Evolutionary conservation across 2,888 invertebrate species (phyloP).

Genomic region (Lacanobia oleracea): DNA sequence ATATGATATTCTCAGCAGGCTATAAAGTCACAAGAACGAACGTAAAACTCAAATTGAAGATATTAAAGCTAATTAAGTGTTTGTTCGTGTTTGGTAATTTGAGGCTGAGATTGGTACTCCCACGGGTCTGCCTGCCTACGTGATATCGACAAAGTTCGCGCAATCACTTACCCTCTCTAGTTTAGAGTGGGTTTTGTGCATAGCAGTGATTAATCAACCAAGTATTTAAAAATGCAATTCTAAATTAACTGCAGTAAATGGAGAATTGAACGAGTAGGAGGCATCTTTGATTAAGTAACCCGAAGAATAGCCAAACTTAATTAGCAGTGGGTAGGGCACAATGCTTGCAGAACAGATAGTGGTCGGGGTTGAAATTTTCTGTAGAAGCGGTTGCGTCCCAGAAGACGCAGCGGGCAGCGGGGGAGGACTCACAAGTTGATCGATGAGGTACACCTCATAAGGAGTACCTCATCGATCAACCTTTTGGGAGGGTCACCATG

Average conservation of each 20-base stretch:
- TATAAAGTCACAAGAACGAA: constrained; percentile 32
- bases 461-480: too few species aligned
- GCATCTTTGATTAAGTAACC: background rate
- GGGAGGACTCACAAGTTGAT: too few species aligned
- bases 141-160: constrained; percentile 48
- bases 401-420: too few species aligned
- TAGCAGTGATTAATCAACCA: constrained; percentile 12
- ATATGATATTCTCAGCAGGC: constrained; percentile 50
- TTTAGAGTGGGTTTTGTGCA: constrained; percentile 39
- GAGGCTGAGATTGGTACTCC: constrained; percentile 54
- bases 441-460: too few species aligned
- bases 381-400: too few species aligned
- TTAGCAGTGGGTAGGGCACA: too few species aligned
- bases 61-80: constrained; percentile 52
- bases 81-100: constrained; percentile 48
- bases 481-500: too few species aligned
- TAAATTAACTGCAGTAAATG: background rate
- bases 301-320: too few species aligned
- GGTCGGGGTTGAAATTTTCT: too few species aligned
- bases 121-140: constrained; percentile 56
- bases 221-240: constrained; percentile 15
- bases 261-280: background rate
- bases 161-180: constrained; percentile 51
- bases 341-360: too few species aligned
- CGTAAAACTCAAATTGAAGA: constrained; percentile 43